Evolutionary conservation across 2,797 vertebrate species (phyloP), one percentile per base, ranked within the genome.

Genomic region (Falco berigora): DNA sequence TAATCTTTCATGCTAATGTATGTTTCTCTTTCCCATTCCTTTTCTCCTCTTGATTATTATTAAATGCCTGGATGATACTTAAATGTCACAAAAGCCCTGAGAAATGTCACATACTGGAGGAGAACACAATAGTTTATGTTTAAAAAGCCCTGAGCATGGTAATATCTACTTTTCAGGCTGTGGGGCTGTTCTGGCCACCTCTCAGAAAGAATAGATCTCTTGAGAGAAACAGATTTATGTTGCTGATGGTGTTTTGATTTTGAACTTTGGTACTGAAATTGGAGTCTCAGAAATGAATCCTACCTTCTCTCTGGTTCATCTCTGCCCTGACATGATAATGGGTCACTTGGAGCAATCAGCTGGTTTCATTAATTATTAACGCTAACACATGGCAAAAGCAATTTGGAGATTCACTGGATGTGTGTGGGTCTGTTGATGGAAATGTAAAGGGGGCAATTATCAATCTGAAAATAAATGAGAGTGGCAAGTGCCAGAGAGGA

Each of bases 321-420:
- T 86, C 75, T 92, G 93, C 78, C 91, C 64, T 95, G 68, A 86
- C 69, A 44, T 44, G 74, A 55, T 92, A 96, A 92, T 92, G 64
- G 94, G 89, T 96, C 95, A 92, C 78, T 90, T 73, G 89, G 81
- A 96, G 75, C 86, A 59, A 86, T 97, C 83, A 86, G 66, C 50
- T 91, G 80, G 55, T 73, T 71, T 88, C 95, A 93, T 97, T 94
- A 80, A 96, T 97, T 94, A 96, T 97, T 97, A 77, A 96, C 73
- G 88, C 52, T 44, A 94, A 94, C 96, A 95, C 88, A 96, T 93
- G 94, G 95, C 86, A 87, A 76, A 89, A 93, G 78, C 91, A 88
- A 64, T 93, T 49, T 92, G 83, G 64, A 69, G 88, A 84, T 69
- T 78, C 21, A 14, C 32, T 56, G 69, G 24, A n/a, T 62, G 50